Evolutionary conservation across 2,113 vertebrate species (phyloP).

Genomic region (Azemiops feae): DNA sequence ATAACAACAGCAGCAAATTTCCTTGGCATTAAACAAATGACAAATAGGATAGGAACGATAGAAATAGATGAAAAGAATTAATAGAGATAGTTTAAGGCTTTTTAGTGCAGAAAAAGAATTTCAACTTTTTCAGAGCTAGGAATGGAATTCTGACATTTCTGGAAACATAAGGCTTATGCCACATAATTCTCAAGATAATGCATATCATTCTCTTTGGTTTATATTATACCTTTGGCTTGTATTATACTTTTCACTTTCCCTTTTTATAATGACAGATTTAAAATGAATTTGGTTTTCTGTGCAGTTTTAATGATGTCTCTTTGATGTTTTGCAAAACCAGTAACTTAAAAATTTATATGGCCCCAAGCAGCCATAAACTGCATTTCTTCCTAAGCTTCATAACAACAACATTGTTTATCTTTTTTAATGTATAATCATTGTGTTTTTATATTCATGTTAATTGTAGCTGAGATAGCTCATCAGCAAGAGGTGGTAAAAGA

Average conservation of each 20-base stretch:
- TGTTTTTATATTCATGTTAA: background rate
- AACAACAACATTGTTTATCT: constrained; percentile 57
- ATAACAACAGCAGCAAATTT: background rate
- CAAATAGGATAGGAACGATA: background rate
- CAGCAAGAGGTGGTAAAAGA: constrained; percentile 28
- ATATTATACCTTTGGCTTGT: constrained; percentile 6
- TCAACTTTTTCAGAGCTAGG: constrained; percentile 20
- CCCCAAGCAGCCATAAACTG: constrained; percentile 36
- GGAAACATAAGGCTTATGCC: constrained; percentile 34
- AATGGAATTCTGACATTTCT: constrained; percentile 51
- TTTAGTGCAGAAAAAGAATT: background rate
- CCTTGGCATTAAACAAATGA: background rate
- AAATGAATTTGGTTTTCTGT: constrained; percentile 48
- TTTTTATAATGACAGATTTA: constrained; percentile 40
- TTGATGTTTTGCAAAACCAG: constrained; percentile 52
- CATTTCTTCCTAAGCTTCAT: constrained; percentile 31
- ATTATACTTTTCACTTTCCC: constrained; percentile 26
- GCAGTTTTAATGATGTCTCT: constrained; percentile 38
- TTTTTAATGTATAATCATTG: constrained; percentile 5
- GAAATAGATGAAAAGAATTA: constrained; percentile 28
- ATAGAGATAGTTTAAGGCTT: constrained; percentile 16
- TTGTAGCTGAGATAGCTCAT: constrained; percentile 37
- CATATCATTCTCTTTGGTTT: background rate
- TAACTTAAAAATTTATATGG: constrained; percentile 44
- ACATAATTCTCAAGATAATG: background rate